Percentiles rank a stretch among this genome's conserved stretches.
Conservation (phyloP, 2,888 invertebrate species). For the Halictus ligatus region DNA sequence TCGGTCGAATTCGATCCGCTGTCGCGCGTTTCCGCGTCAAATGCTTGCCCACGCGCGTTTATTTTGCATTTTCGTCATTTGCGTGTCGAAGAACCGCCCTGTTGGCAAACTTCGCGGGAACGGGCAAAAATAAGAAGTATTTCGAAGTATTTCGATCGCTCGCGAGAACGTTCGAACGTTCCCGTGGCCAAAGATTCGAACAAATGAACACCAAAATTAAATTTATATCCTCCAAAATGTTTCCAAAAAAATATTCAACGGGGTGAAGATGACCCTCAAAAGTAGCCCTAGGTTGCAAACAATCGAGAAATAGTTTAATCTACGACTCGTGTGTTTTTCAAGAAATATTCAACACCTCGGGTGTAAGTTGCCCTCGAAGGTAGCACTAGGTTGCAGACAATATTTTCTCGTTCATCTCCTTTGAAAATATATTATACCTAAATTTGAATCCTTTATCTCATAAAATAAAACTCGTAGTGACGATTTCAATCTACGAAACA, state of each 20-base stretch:
- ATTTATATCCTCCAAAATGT: neutral
- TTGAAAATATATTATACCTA: too few species aligned
- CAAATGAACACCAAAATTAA: neutral
- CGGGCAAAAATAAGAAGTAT: constrained; percentile 9
- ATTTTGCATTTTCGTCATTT: constrained; percentile 67
- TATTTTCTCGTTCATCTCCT: too few species aligned
- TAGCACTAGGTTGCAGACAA: too few species aligned
- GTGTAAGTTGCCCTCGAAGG: too few species aligned
- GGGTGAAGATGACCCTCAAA: too few species aligned
- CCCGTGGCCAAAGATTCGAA: neutral
- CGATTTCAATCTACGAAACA: too few species aligned
- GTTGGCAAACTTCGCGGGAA: constrained; percentile 25
- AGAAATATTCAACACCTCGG: neutral
- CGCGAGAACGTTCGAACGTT: neutral
- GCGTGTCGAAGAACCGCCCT: constrained; percentile 42
- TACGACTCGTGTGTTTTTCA: too few species aligned
- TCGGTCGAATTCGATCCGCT: constrained; percentile 48
- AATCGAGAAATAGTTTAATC: too few species aligned
- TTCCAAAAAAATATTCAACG: neutral
- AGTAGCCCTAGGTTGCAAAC: neutral
- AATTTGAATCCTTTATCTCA: too few species aligned
- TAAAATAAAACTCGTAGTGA: too few species aligned
- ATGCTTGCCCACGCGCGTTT: constrained; percentile 62
- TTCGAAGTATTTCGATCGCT: constrained; percentile 1
- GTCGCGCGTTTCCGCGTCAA: constrained; percentile 50